phyloP scores from a whole-genome alignment of 2,888 invertebrate species.

The Drosophila limbata region DNA sequence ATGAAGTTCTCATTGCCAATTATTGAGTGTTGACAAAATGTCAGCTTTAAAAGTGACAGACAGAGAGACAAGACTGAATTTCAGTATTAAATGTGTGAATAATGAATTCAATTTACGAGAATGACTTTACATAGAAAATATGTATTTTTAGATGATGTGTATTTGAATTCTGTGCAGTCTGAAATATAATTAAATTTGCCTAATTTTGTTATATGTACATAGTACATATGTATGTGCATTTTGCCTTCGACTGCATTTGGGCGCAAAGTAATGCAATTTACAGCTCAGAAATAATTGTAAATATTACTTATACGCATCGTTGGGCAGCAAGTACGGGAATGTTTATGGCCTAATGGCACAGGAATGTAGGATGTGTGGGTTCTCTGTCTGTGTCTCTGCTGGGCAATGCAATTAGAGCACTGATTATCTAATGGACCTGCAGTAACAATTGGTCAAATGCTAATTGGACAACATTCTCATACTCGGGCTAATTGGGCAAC shows the following conservation, averaged over 20 bases:
- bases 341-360: constrained; percentile 1
- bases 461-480: constrained; percentile 43
- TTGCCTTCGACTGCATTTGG: constrained; percentile 36
- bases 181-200: constrained; percentile 63
- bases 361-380: not conserved
- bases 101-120: constrained; percentile 56
- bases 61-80: not conserved
- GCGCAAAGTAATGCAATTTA: constrained; percentile 65
- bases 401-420: constrained; percentile 39
- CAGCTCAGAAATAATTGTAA: constrained; percentile 51
- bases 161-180: not conserved
- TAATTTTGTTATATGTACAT: constrained; percentile 13
- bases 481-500: constrained; percentile 16
- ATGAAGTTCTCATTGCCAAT: constrained; percentile 33
- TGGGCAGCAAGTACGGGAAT: constrained; percentile 46
- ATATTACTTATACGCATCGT: constrained; percentile 72
- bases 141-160: not conserved
- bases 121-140: constrained; percentile 54
- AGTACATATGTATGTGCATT: not conserved
- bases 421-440: constrained; percentile 47
- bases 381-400: constrained; percentile 1
- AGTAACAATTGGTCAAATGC: constrained; percentile 53
- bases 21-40: constrained; percentile 35
- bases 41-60: constrained; percentile 5
- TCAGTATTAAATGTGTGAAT: constrained; percentile 23